These are phyloP conservation scores for Elgaria multicarinata DNA, from an alignment of 2,113 vertebrate species.

Conservation along the genomic window DNA sequence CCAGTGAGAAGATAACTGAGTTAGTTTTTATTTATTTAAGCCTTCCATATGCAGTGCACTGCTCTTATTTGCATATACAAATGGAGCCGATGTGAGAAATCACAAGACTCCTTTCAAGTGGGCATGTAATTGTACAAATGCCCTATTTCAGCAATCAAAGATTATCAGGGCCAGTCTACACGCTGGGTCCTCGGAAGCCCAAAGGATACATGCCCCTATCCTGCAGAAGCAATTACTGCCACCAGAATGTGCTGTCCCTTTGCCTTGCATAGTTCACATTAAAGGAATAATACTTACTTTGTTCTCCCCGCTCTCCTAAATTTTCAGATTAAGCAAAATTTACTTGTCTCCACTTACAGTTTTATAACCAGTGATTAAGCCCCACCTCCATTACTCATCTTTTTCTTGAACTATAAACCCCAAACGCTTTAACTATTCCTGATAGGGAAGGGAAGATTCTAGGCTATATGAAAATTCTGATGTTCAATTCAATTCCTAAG, in stretches of 20 bases:
- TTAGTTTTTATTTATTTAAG: background rate
- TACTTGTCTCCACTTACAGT: background rate
- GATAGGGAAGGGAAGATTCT: background rate
- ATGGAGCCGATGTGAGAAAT: background rate
- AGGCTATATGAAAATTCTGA: background rate
- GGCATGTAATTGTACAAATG: too few relatives aligned
- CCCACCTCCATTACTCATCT: background rate
- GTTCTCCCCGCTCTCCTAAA: background rate
- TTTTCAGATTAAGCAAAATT: background rate
- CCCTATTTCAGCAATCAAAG: background rate
- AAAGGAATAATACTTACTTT: background rate
- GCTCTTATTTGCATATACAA: background rate
- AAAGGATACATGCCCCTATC: background rate
- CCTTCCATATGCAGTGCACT: background rate
- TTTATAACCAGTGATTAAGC: background rate
- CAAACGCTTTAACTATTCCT: background rate
- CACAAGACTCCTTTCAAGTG: too few relatives aligned
- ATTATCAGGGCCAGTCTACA: background rate
- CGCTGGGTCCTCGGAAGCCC: background rate
- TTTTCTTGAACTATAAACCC: background rate
- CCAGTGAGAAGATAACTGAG: background rate
- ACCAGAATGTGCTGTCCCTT: background rate
- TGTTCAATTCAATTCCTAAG: background rate
- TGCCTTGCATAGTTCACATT: background rate
- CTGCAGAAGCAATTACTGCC: background rate